Base-by-base conservation (phyloP, 2,113 vertebrate genomes). In the Gavia stellata region DNA sequence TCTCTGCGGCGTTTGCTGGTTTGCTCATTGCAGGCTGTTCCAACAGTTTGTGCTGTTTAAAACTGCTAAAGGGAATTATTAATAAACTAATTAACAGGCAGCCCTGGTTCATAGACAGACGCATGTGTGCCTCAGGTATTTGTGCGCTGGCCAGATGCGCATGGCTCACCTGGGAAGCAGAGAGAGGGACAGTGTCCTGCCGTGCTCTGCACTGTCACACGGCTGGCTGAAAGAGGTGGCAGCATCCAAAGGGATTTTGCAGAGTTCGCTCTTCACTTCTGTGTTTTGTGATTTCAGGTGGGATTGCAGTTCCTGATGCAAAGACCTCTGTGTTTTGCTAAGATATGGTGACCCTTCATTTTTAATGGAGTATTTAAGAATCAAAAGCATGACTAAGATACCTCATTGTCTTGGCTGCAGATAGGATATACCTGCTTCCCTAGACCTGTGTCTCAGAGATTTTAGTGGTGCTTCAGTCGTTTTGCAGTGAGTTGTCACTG, bases 171-270 rank as follows among this genome's bases (percentile, higher is more conserved):
- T 74, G 45, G n/a, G n/a, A 49, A 34, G 47, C 17, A 18, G 34
- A 14, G 58, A 12, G 20, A 12, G 44, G 16, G 10, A 8, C 38
- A 14, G 31, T 11, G 52, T 61, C 59, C 65, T n/a, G 47, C 28
- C 0, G 0, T 56, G 42, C 56, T 70, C 49, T 31, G 49, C 14
- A 1, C 36, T 20, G 53, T 42, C 53, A 21, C 38, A 12, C 1
- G 2, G 49, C 36, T 31, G 45, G 33, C 78, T 49, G 62, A 19
- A 34, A 49, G 23, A 52, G 61, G 10, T 68, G 19, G 40, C 47
- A 68, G 47, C 83, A 38, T 56, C 62, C 62, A 29, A 25, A 63
- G 44, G 65, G 50, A 17, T 77, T 58, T 58, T 63, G 50, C 33
- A 33, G 42, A 3, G 8, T 65, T 45, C 11, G 17, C 20, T 71